Evolutionary conservation across 2,888 invertebrate species (phyloP).

Genomic region (Andrena trimmerana): DNA sequence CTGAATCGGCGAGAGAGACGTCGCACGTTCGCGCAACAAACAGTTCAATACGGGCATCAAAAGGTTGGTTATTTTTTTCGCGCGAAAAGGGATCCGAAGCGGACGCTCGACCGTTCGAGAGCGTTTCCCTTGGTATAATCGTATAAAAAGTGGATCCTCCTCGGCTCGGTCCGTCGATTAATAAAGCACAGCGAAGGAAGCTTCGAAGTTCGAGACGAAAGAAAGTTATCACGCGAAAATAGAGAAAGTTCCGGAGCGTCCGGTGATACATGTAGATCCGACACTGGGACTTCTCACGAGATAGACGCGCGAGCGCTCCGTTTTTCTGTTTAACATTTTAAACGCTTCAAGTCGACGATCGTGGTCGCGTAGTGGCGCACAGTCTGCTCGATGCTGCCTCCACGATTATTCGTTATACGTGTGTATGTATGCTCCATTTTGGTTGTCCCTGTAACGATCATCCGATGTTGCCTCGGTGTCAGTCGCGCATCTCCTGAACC

Average conservation of each 20-base stretch:
- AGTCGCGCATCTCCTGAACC: conserved; percentile 30
- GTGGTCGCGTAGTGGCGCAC: conserved; percentile 18
- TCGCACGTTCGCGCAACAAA: conserved; percentile 9
- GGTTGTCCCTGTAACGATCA: conserved; percentile 58
- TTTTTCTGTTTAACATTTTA: neutral
- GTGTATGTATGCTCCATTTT: conserved; percentile 13
- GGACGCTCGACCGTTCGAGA: conserved; percentile 18
- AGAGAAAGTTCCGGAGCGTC: conserved; percentile 36
- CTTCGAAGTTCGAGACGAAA: conserved; percentile 50
- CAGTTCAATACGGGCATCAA: conserved; percentile 14
- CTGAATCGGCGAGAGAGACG: conserved; percentile 1
- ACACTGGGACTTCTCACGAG: conserved; percentile 30
- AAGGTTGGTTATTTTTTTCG: conserved; percentile 18
- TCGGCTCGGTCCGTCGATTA: conserved; percentile 55
- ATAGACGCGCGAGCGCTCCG: neutral
- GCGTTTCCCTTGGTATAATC: conserved; percentile 54
- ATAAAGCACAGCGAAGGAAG: conserved; percentile 63
- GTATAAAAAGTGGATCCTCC: conserved; percentile 77
- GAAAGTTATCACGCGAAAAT: conserved; percentile 44
- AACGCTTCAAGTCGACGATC: conserved; percentile 24
- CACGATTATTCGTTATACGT: conserved; percentile 28
- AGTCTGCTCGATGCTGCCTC: conserved; percentile 3
- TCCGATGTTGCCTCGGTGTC: conserved; percentile 48
- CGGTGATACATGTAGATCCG: conserved; percentile 8
- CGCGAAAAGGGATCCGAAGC: conserved; percentile 31